Base-by-base conservation (phyloP, 2,797 vertebrate genomes). In the Phaenicophaeus curvirostris region DNA sequence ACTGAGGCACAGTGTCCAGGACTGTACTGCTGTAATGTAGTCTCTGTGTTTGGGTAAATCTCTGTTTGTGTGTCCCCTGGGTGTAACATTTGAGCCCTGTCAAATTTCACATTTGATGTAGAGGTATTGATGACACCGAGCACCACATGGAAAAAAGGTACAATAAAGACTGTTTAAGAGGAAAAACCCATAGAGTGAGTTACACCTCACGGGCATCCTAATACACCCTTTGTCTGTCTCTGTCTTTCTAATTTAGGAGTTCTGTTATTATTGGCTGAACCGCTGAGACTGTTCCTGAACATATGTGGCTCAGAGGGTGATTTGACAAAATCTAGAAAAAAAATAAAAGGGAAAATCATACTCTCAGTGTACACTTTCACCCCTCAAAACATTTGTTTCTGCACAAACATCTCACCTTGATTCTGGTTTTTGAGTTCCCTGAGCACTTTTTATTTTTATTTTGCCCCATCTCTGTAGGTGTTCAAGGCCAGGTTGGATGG, bases 71-170 rank as follows among this genome's bases (percentile, higher is more conserved):
- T 57, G 37, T 44, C 9, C 7, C 39, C 21, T 1, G 1, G 5
- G 9, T 51, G 25, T 46, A 33, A n/a, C 2, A 9, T 31, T 54
- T 37, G n/a, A 87, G 62, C 1, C 2, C 8, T 2, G 2, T 9
- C 13, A 61, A 61, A 20, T 55, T 81, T 42, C 46, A 75, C 86
- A 62, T 66, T 55, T 79, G 15, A 37, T 3, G 1, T 15, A 74
- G 65, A 59, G 9, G 20, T 27, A 54, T 6, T 77, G 35, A 57
- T 17, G 5, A 27, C 4, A 31, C 3, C 24, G 35, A 10, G 5
- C 55, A 7, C 13, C 37, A 50, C n/a, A 67, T 73, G 16, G 25
- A 59, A 67, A 57, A 55, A 3, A 35, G 16, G 10, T n/a, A 39
- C 41, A 68, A 46, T 28, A 42, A 50, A 54, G 55, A n/a, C 3